phyloP scores from a whole-genome alignment of 2,113 vertebrate genomes.

The Grammomys surdaster region DNA sequence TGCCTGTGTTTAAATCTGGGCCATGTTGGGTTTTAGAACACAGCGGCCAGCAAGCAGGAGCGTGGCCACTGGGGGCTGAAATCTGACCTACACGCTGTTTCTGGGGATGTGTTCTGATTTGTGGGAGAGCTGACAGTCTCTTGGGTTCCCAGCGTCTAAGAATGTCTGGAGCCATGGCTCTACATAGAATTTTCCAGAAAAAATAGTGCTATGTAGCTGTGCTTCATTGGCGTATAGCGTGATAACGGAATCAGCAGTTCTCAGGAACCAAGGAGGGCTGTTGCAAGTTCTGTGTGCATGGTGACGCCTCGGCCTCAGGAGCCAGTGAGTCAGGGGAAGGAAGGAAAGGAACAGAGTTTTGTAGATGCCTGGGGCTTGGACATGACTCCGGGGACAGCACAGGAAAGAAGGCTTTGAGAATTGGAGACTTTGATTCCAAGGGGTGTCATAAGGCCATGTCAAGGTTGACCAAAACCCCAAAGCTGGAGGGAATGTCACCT shows the following conservation, averaged over 20 bases:
- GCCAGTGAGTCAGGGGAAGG: rapidly evolving
- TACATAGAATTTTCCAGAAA: rapidly evolving
- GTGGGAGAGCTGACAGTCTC: background rate
- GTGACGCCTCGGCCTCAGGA: rapidly evolving
- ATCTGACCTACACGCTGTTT: background rate
- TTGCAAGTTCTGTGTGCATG: background rate
- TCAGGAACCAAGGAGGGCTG: no score
- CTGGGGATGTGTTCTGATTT: background rate
- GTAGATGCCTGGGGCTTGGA: background rate
- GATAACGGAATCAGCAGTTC: rapidly evolving
- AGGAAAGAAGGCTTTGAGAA: background rate
- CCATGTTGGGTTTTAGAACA: background rate
- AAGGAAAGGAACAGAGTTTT: no score
- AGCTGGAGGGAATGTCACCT: background rate
- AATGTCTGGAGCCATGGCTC: background rate
- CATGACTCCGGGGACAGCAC: background rate
- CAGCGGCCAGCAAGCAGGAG: background rate
- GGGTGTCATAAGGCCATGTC: background rate
- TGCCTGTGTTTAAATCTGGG: background rate
- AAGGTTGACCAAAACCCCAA: rapidly evolving
- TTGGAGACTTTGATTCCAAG: background rate
- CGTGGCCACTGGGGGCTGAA: background rate
- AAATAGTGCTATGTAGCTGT: rapidly evolving
- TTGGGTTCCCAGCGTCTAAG: background rate
- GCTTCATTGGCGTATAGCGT: rapidly evolving